These are phyloP conservation scores for Antitype chi DNA, from an alignment of 2,888 invertebrate genomes.

Conservation along the genomic window DNA sequence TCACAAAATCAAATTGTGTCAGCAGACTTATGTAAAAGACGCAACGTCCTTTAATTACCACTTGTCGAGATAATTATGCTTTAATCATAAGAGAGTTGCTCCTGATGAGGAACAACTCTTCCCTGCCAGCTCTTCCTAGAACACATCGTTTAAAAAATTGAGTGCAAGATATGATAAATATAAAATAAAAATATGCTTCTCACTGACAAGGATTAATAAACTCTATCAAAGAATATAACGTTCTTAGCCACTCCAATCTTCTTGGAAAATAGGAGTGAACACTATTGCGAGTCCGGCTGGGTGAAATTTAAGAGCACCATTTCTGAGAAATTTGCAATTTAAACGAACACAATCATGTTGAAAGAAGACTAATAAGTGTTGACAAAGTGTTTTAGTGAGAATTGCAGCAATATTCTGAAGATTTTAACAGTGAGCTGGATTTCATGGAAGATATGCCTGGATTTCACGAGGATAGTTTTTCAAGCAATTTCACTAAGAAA, in stretches of 20 bases:
- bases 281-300: not conserved
- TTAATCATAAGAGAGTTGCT: too few species aligned
- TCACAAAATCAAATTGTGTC: too few species aligned
- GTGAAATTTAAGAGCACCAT: not conserved
- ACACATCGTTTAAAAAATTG: too few species aligned
- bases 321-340: constrained; percentile 31
- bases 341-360: not conserved
- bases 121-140: too few species aligned
- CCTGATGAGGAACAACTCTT: too few species aligned
- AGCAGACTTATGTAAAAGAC: too few species aligned
- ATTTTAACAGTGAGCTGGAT: not conserved
- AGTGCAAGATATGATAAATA: too few species aligned
- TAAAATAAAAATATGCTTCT: too few species aligned
- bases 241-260: constrained; percentile 19
- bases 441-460: not conserved
- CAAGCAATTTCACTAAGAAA: not conserved
- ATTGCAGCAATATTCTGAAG: not conserved
- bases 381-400: not conserved
- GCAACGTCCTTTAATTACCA: too few species aligned
- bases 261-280: constrained; percentile 15
- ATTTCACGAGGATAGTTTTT: too few species aligned
- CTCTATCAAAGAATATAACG: not conserved
- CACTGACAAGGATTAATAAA: not conserved
- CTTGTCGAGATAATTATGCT: too few species aligned
- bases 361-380: not conserved